Conservation (phyloP, 2,888 invertebrate genomes). For the Patella pellucida region DNA sequence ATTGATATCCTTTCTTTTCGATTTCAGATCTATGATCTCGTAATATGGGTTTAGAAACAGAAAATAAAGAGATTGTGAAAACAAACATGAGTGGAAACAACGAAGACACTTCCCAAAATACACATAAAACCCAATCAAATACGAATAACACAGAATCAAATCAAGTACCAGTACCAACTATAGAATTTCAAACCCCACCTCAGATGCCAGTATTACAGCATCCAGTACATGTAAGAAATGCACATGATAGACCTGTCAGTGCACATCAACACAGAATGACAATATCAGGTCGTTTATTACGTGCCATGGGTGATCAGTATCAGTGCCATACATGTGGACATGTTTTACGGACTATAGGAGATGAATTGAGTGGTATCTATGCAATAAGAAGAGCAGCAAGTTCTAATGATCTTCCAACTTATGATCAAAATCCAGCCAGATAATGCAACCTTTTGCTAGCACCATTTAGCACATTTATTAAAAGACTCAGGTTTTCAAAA, state of each 20-base stretch:
- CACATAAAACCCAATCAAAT: too few species aligned
- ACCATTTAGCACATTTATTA: too few species aligned
- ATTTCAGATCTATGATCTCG: too few species aligned
- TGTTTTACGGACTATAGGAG: conserved; percentile 48
- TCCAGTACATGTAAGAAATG: not conserved
- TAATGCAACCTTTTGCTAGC: too few species aligned
- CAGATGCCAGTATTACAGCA: not conserved
- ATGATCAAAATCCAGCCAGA: not conserved
- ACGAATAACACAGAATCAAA: too few species aligned
- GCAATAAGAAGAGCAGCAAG: conserved; percentile 27
- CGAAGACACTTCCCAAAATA: too few species aligned
- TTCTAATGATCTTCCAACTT: conserved; percentile 21
- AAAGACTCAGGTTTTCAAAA: too few species aligned
- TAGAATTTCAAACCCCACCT: not conserved
- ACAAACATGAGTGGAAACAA: too few species aligned
- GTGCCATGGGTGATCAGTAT: conserved; percentile 50
- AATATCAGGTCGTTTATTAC: conserved; percentile 47
- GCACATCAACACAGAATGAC: conserved; percentile 20
- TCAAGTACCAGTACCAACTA: too few species aligned
- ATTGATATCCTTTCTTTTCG: too few species aligned
- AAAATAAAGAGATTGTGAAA: not conserved
- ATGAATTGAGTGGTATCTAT: conserved; percentile 36
- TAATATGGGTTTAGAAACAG: conserved; percentile 4
- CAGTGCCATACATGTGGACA: conserved; percentile 45
- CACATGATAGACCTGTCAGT: conserved; percentile 26